Base-by-base conservation (phyloP, 2,888 invertebrate genomes). In the Nomada fucata region DNA sequence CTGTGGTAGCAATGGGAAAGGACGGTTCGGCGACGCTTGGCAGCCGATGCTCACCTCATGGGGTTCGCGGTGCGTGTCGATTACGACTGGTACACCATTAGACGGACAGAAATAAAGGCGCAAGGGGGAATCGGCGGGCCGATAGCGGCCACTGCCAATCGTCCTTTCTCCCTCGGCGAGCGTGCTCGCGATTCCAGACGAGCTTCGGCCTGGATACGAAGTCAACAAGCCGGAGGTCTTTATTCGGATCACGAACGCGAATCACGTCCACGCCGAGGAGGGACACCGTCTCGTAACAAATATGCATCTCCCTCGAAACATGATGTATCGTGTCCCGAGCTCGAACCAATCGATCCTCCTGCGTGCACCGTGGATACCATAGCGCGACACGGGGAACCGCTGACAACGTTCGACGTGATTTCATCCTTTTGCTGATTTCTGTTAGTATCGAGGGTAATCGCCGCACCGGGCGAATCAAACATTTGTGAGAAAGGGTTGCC, bases 241-340 rank as follows among this genome's bases (percentile, higher is more conserved):
- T 92, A 92, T 93, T 92, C 90, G 90, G 78, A 92, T 93, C 90
- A 90, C 89, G 90, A 86, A 93, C 88, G 91, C 93, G 92, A 92
- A 92, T 92, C 93, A 93, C 93, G 93, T 92, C 85, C 90, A 88
- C 90, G 87, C 87, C 90, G 89, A 90, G 90, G 88, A 91, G 89
- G 90, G 91, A 92, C 92, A 91, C 87, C 89, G 90, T 91, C 91
- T 90, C 91, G 88, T 91, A 92, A 93, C 93, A 92, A 93, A 93
- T 93, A 93, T 91, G 91, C 92, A 91, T 91, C 88, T 89, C 89
- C 88, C 84, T 84, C 86, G 82, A 72, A 71, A 82, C 84, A 76
- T 84, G 84, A 84, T 79, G 73, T 69, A 79, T 77, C 83, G 77
- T 63, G 70, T 29, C 52, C 47, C 2, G 20, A 13, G 29, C 44